These are phyloP conservation scores for Pipa parva DNA, from an alignment of 2,113 vertebrate species.

Conservation along the genomic window DNA sequence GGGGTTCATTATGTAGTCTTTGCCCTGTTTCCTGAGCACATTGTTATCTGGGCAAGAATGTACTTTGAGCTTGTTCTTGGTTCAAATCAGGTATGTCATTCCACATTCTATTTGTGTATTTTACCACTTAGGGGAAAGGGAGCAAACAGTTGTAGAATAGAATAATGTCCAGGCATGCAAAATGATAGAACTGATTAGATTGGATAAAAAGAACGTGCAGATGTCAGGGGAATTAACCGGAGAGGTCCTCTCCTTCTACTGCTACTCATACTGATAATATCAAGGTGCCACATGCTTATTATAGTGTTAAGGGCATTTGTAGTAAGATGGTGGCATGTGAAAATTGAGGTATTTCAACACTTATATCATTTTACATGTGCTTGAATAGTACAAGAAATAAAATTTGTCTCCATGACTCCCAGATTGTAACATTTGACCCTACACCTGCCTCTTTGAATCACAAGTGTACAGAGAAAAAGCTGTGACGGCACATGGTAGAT, in stretches of 20 bases:
- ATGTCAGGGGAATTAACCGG: too few relatives aligned
- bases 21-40: constrained; percentile 45
- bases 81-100: constrained; percentile 54
- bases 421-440: not conserved
- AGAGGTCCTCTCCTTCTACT: too few relatives aligned
- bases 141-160: not conserved
- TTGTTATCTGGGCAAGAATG: constrained; percentile 38
- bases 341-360: not conserved
- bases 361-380: not conserved
- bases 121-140: too few relatives aligned
- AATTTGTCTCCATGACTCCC: too few relatives aligned
- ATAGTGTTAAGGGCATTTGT: not conserved
- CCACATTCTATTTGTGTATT: not conserved
- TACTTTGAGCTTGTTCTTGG: constrained; percentile 56
- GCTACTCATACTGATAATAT: not conserved
- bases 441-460: not conserved
- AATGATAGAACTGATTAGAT: too few relatives aligned
- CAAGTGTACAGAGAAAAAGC: not conserved
- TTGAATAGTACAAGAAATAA: too few relatives aligned
- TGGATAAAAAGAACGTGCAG: too few relatives aligned
- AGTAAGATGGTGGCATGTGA: not conserved
- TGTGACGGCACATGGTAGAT: not conserved
- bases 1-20: constrained; percentile 59
- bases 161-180: too few relatives aligned
- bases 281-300: not conserved